phyloP scores from a whole-genome alignment of 2,888 invertebrate genomes.

The Sinelater perroti region DNA sequence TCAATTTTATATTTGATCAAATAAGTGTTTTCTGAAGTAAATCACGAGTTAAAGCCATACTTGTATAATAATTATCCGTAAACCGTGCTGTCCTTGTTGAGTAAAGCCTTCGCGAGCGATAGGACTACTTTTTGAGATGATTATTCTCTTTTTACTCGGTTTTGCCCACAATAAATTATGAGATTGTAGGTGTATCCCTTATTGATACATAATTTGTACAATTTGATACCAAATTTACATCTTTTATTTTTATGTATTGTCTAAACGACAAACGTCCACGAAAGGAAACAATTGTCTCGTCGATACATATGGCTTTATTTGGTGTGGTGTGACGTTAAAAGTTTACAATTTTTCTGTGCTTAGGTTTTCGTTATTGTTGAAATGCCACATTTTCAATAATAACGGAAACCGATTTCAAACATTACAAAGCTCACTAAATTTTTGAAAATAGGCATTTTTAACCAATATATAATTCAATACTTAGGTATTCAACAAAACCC shows the following conservation, averaged over 20 bases:
- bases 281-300: neutral
- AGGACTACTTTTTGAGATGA: slow-evolving; percentile 16
- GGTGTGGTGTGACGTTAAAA: neutral
- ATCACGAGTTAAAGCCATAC: neutral
- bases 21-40: slow-evolving; percentile 22
- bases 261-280: neutral
- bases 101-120: slow-evolving; percentile 21
- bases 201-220: slow-evolving; percentile 39
- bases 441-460: slow-evolving; percentile 1
- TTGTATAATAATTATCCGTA: no score
- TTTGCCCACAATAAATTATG: no score
- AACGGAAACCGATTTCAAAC: slow-evolving; percentile 18
- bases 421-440: slow-evolving; percentile 8
- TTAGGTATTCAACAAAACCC: slow-evolving; percentile 13
- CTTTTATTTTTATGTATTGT: slow-evolving; percentile 31
- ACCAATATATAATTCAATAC: slow-evolving; percentile 24
- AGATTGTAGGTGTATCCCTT: no score
- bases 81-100: slow-evolving; percentile 37
- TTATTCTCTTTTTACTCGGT: no score
- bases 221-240: slow-evolving; percentile 42
- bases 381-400: slow-evolving; percentile 10
- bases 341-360: slow-evolving; percentile 3
- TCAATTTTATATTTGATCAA: slow-evolving; percentile 15
- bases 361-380: neutral
- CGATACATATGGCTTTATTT: neutral